Evolutionary conservation across 1,140 invertebrate genomes (phyloP).

Genomic region (Habropoda laboriosa): DNA sequence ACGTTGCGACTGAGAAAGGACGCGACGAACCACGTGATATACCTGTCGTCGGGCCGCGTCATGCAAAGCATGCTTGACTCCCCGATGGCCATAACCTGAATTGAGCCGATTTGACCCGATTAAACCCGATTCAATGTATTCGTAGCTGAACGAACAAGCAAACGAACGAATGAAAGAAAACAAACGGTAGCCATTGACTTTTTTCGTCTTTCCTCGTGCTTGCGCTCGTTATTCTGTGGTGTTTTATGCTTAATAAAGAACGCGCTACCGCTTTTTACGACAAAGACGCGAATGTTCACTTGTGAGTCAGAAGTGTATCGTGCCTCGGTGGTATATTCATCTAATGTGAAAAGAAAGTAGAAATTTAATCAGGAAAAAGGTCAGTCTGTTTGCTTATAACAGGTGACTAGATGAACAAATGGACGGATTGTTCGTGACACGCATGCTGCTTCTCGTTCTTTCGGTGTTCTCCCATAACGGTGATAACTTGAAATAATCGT

Average conservation of each 20-base stretch:
- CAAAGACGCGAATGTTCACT: not conserved
- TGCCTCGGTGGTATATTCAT: not conserved
- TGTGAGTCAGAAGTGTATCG: not conserved
- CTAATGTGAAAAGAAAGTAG: not conserved
- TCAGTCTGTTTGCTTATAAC: conserved; percentile 15
- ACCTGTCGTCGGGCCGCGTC: conserved; percentile 47
- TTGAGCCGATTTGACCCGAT: conserved; percentile 50
- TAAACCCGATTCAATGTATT: conserved; percentile 42
- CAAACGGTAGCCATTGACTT: conserved; percentile 47
- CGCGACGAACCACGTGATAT: conserved; percentile 61
- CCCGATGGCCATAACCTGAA: conserved; percentile 57
- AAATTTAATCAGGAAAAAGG: not conserved
- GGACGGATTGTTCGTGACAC: conserved; percentile 30
- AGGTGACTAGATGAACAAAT: conserved; percentile 27
- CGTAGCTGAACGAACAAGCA: conserved; percentile 23
- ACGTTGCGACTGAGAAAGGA: conserved; percentile 42
- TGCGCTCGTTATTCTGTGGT: not conserved
- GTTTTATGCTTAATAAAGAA: not conserved
- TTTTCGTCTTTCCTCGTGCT: conserved; percentile 25
- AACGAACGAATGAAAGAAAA: conserved; percentile 44
- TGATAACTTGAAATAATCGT: conserved; percentile 32
- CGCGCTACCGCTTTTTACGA: not conserved
- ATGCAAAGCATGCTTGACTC: conserved; percentile 46
- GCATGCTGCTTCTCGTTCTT: conserved; percentile 18
- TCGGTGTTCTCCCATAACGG: not conserved